phyloP scores from a whole-genome alignment of 2,113 vertebrate genomes.

The Lanius ludovicianus region DNA sequence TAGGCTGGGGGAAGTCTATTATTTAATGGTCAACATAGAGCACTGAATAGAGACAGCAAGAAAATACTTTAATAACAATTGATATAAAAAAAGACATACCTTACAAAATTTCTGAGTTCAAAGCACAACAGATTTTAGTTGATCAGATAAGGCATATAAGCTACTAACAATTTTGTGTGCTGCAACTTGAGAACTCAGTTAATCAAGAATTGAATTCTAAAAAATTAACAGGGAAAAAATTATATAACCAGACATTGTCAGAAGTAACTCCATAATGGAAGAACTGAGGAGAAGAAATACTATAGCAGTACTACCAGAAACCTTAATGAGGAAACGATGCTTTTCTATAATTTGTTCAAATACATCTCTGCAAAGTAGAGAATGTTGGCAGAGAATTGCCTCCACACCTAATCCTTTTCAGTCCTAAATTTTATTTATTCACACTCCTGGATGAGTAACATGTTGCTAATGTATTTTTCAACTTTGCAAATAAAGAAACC shows the following conservation, averaged over 20 bases:
- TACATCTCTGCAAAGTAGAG: not conserved
- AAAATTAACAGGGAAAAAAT: not conserved
- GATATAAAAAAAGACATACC: not conserved
- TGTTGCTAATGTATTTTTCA: not conserved
- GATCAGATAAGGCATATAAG: not conserved
- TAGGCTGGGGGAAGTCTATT: not conserved
- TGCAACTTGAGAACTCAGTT: not conserved
- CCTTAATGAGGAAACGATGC: not conserved
- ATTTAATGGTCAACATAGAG: not conserved
- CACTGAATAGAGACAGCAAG: not conserved
- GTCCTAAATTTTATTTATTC: not conserved
- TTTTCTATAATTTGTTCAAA: not conserved
- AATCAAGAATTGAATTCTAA: not conserved
- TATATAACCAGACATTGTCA: not conserved
- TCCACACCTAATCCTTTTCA: not conserved
- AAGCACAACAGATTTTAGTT: not conserved
- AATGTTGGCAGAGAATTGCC: not conserved
- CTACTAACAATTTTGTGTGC: not conserved
- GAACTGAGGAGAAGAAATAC: not conserved
- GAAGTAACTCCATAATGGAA: not conserved
- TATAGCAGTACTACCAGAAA: not conserved
- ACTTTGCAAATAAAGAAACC: not conserved
- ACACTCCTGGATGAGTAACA: not conserved
- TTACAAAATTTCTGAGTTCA: not conserved
- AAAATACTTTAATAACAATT: not conserved